Evolutionary conservation across 2,797 vertebrate genomes (phyloP).

Genomic region (Threskiornis aethiopicus): DNA sequence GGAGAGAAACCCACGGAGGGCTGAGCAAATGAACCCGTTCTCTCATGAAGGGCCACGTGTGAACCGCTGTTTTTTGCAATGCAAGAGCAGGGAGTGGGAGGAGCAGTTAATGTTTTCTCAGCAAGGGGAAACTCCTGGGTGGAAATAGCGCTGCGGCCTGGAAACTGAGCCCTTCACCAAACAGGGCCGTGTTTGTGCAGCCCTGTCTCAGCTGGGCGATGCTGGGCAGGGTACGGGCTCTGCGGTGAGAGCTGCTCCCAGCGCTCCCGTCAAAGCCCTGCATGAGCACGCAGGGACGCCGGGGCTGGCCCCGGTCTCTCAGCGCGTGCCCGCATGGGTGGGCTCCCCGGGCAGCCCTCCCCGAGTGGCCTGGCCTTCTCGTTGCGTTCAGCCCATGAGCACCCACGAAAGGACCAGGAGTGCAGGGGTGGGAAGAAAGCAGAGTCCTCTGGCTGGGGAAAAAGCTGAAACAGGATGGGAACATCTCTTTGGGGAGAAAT

Average conservation of each 20-base stretch:
- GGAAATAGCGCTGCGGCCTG: background rate
- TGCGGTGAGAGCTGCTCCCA: rapidly evolving
- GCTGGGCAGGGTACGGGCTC: background rate
- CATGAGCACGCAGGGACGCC: background rate
- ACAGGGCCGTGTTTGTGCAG: background rate
- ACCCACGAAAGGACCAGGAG: background rate
- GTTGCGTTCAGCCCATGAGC: background rate
- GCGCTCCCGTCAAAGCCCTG: rapidly evolving
- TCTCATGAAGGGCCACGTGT: background rate
- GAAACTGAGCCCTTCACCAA: background rate
- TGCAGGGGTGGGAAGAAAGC: background rate
- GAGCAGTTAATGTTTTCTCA: background rate
- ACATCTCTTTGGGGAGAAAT: rapidly evolving
- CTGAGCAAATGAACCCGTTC: background rate
- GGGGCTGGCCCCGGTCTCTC: background rate
- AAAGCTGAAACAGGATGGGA: background rate
- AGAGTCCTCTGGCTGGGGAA: background rate
- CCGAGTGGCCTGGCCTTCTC: rapidly evolving
- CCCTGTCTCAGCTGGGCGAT: background rate
- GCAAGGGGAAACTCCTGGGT: background rate
- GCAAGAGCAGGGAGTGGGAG: background rate
- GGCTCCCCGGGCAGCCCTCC: background rate
- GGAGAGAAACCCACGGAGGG: background rate
- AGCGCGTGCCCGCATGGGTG: rapidly evolving
- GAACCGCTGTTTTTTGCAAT: background rate